Percentiles rank a stretch among this genome's conserved stretches.
These are phyloP conservation scores for Lethenteron reissneri DNA, from an alignment of 2,113 vertebrate genomes.

Conservation along the genomic window DNA sequence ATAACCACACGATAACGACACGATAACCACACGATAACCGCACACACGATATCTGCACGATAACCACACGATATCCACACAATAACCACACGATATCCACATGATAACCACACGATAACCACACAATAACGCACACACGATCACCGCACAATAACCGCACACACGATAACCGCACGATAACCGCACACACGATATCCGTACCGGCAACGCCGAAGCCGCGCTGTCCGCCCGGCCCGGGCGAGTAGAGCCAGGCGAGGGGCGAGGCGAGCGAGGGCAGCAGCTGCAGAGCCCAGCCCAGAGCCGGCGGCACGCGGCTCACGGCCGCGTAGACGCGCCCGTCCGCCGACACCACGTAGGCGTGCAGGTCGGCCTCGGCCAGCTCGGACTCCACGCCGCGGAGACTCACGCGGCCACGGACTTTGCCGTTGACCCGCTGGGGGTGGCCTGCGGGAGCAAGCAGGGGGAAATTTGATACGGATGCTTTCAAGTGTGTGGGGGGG, in stretches of 20 bases:
- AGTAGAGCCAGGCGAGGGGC: conserved; percentile 74
- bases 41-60: too few species aligned
- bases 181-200: conserved; percentile 17
- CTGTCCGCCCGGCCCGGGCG: conserved; percentile 30
- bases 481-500: neutral
- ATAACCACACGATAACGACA: too few species aligned
- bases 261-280: conserved; percentile 54
- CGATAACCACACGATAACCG: too few species aligned
- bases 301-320: conserved; percentile 52
- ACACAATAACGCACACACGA: too few species aligned
- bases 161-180: too few species aligned
- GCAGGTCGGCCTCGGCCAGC: conserved; percentile 45
- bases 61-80: too few species aligned
- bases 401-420: conserved; percentile 49
- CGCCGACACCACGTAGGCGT: conserved; percentile 78
- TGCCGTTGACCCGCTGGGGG: conserved; percentile 75
- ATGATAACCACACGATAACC: too few species aligned
- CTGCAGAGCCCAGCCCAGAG: conserved; percentile 46
- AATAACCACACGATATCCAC: too few species aligned
- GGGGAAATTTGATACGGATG: neutral
- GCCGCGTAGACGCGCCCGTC: conserved; percentile 79
- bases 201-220: conserved; percentile 80
- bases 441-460: conserved; percentile 34
- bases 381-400: conserved; percentile 40
- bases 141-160: too few species aligned